These are phyloP conservation scores for Hyposoter didymator DNA, from an alignment of 2,888 invertebrate species.

Conservation along the genomic window DNA sequence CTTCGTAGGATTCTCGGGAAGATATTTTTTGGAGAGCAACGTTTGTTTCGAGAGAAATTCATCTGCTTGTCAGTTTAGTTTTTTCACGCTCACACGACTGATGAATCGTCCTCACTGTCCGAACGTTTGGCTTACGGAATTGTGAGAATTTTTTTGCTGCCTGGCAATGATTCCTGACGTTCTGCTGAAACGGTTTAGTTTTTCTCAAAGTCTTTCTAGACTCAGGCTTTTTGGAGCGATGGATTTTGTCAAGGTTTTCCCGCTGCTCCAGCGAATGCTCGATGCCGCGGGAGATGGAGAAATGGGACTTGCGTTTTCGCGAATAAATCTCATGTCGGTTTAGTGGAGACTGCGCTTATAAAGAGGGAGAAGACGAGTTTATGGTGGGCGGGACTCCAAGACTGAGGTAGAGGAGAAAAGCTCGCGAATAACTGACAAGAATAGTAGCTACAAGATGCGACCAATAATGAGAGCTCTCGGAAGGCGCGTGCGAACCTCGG, in stretches of 20 bases:
- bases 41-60: too few species aligned
- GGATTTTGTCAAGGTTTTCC: too few species aligned
- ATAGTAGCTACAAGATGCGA: not conserved
- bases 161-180: not conserved
- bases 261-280: too few species aligned
- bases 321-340: not conserved
- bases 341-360: not conserved
- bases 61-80: too few species aligned
- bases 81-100: too few species aligned
- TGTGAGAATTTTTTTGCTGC: not conserved
- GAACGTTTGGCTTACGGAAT: not conserved
- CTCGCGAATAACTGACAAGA: conserved; percentile 7
- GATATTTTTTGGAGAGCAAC: not conserved
- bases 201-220: not conserved
- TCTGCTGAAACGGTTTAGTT: not conserved
- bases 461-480: conserved; percentile 34
- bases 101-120: too few species aligned
- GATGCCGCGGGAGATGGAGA: not conserved
- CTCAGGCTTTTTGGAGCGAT: not conserved
- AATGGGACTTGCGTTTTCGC: not conserved
- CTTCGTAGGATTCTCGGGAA: not conserved
- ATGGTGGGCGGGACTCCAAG: conserved; percentile 30
- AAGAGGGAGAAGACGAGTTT: not conserved
- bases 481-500: conserved; percentile 29
- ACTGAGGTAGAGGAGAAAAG: not conserved